Evolutionary conservation across 2,797 vertebrate genomes (phyloP).

Genomic region (Melanotaenia boesemani): DNA sequence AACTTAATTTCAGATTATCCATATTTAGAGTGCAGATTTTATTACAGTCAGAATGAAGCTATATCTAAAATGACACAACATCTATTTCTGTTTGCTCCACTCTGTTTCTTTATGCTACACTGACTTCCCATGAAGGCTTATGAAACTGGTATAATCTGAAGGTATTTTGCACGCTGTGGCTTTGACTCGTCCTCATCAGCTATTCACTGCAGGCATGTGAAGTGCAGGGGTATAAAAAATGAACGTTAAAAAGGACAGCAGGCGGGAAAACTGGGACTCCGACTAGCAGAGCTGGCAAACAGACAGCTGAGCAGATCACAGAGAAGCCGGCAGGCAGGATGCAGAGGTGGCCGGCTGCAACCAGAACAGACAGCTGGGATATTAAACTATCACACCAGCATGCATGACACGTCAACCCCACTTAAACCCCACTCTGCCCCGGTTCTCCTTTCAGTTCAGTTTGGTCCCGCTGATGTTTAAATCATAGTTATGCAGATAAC

Average conservation of each 20-base stretch:
- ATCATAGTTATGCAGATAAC: not conserved
- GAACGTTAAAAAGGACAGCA: not conserved
- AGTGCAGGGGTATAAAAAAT: not conserved
- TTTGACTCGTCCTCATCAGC: conserved; percentile 6
- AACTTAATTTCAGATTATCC: conserved; percentile 33
- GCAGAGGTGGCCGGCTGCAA: conserved; percentile 50
- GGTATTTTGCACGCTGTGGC: conserved; percentile 8
- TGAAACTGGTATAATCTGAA: conserved; percentile 14
- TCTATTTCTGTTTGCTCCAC: conserved; percentile 21
- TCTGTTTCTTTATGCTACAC: not conserved
- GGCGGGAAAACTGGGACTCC: not conserved
- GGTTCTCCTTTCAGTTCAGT: conserved; percentile 1
- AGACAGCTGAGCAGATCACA: conserved; percentile 36
- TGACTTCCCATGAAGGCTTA: not conserved
- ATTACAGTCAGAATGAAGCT: conserved; percentile 5
- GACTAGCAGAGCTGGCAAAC: conserved; percentile 30
- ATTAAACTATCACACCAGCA: conserved; percentile 55
- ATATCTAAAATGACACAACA: conserved; percentile 33
- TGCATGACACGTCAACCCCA: conserved; percentile 42
- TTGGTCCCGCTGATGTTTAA: conserved; percentile 6
- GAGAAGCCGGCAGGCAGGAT: conserved; percentile 45
- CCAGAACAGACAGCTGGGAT: conserved; percentile 64
- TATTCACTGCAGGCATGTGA: not conserved
- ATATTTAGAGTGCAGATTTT: conserved; percentile 33
- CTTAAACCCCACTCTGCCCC: conserved; percentile 30